Percentiles rank a stretch among this genome's conserved stretches.
Conservation (phyloP, 2,797 vertebrate species). For the Meriones psammophilus region DNA sequence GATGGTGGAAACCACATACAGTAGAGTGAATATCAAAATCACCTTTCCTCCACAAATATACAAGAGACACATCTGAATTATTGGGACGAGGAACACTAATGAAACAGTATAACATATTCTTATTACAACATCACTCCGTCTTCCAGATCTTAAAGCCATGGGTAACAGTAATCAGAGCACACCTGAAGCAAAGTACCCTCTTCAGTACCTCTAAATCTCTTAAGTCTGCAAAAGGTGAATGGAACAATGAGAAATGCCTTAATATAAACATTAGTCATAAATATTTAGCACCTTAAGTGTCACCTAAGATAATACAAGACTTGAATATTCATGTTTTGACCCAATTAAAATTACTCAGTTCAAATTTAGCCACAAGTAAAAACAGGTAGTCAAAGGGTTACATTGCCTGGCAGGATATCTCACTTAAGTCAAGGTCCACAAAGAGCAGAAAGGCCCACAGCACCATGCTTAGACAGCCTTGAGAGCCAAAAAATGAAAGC, state of each 20-base stretch:
- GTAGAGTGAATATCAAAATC: background rate
- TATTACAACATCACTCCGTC: background rate
- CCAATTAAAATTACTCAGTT: conserved; percentile 18
- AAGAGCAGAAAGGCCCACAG: background rate
- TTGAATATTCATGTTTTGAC: background rate
- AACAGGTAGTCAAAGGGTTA: background rate
- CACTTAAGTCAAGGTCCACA: background rate
- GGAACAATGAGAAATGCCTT: background rate
- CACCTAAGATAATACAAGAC: conserved; percentile 16
- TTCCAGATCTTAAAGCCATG: conserved; percentile 30
- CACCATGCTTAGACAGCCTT: background rate
- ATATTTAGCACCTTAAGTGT: background rate
- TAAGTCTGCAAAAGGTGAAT: background rate
- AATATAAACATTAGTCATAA: background rate
- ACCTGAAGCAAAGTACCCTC: background rate
- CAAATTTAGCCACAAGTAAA: background rate
- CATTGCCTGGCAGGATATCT: background rate
- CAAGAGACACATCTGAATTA: background rate
- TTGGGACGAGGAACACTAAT: background rate
- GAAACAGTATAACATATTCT: background rate
- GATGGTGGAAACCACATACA: background rate
- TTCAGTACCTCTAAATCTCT: background rate
- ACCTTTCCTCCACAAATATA: conserved; percentile 16
- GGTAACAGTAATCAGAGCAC: conserved; percentile 8
- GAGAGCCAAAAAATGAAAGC: background rate